These are phyloP conservation scores for Chromis chromis DNA, from an alignment of 2,797 vertebrate genomes.

Conservation along the genomic window DNA sequence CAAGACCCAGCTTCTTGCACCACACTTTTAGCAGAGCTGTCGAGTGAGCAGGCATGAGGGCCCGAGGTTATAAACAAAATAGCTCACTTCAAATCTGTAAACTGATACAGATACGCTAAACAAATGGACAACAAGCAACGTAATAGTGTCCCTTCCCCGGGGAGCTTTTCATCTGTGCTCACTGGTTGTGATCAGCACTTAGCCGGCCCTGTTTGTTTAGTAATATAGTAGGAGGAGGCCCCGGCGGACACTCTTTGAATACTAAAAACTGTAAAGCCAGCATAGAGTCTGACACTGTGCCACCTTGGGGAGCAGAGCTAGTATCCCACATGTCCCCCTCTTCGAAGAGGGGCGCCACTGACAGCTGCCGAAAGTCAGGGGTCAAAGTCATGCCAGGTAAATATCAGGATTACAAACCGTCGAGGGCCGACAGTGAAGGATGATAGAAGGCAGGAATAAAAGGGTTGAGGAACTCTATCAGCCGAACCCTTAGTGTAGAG, in stretches of 20 bases:
- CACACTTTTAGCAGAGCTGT: constrained; percentile 53
- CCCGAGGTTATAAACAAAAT: constrained; percentile 77
- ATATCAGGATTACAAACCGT: constrained; percentile 55
- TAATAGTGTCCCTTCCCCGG: constrained; percentile 46
- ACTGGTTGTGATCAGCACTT: constrained; percentile 61
- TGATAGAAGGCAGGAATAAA: constrained; percentile 33
- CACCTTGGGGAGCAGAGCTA: constrained; percentile 46
- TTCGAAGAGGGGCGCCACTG: constrained; percentile 55
- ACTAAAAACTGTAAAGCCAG: constrained; percentile 74
- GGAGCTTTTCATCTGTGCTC: constrained; percentile 63
- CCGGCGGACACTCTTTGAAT: constrained; percentile 74
- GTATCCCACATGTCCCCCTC: constrained; percentile 52
- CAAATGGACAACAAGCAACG: constrained; percentile 64
- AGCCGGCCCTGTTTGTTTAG: constrained; percentile 75
- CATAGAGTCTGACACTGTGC: constrained; percentile 64
- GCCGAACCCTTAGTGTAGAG: constrained; percentile 11
- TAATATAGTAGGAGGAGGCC: constrained; percentile 71
- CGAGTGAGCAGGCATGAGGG: constrained; percentile 46
- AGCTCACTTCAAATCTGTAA: constrained; percentile 67
- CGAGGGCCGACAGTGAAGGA: constrained; percentile 24
- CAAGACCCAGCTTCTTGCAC: constrained; percentile 55
- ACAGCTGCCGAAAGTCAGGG: constrained; percentile 79
- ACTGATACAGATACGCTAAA: constrained; percentile 63
- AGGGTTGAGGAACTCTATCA: constrained; percentile 50
- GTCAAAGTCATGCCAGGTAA: constrained; percentile 78